A percentile compares a stretch with the other conserved stretches of the same genome.
These are phyloP conservation scores for Sepiola atlantica DNA, from an alignment of 2,888 invertebrate genomes.

Conservation along the genomic window DNA sequence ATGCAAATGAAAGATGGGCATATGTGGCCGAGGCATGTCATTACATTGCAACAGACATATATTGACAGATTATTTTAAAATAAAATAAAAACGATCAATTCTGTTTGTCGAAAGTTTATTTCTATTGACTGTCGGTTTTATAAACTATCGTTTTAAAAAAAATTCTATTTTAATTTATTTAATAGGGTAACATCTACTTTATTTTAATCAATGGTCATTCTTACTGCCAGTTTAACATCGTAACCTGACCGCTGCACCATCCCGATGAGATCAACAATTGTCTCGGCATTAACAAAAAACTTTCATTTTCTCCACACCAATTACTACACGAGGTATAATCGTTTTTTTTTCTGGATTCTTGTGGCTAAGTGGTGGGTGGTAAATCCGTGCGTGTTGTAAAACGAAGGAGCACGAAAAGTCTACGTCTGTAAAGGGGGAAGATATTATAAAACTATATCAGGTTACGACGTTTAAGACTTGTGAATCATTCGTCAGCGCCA, in stretches of 20 bases:
- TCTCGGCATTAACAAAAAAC: neutral
- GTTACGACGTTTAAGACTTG: neutral
- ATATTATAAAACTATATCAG: neutral
- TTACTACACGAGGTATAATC: neutral
- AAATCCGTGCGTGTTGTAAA: neutral
- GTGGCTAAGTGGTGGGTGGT: neutral
- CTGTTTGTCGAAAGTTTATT: no score
- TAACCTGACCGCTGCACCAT: neutral
- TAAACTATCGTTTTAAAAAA: no score
- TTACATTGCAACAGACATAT: no score
- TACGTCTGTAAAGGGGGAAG: neutral
- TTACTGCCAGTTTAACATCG: neutral
- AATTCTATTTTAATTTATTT: no score
- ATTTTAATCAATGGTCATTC: no score
- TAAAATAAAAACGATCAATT: no score
- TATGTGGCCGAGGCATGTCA: no score
- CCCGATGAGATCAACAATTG: neutral
- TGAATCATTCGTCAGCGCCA: conserved; percentile 16
- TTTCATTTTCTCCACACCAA: neutral
- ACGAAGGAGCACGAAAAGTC: neutral
- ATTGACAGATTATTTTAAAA: no score
- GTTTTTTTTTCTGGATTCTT: neutral
- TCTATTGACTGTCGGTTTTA: no score
- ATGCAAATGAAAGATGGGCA: no score
- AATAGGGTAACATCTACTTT: no score